Percentiles rank a stretch among this genome's conserved stretches.
Conservation (phyloP, 2,797 vertebrate species). For the Peromyscus nudipes region DNA sequence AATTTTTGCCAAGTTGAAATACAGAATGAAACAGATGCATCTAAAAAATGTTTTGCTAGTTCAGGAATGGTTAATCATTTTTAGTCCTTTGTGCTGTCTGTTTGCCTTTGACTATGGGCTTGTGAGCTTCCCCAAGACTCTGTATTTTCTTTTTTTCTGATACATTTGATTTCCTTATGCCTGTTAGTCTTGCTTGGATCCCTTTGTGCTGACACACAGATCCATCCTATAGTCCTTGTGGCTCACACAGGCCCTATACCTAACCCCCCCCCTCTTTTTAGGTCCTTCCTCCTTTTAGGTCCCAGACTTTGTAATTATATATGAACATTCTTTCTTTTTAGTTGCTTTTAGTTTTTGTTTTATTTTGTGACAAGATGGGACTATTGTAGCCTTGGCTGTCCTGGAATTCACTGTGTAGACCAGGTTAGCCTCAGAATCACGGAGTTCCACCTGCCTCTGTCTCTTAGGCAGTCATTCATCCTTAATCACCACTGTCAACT, state of each 20-base stretch:
- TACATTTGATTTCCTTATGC: neutral
- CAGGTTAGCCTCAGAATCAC: neutral
- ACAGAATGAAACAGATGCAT: neutral
- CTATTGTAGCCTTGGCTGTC: neutral
- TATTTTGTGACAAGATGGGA: neutral
- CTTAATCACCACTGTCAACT: neutral
- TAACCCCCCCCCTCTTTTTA: neutral
- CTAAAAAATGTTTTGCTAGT: neutral
- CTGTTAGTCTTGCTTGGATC: neutral
- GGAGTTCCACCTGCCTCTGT: neutral
- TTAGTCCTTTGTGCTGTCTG: neutral
- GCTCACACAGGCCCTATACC: neutral
- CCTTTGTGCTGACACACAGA: neutral
- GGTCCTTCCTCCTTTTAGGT: neutral
- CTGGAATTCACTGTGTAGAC: neutral
- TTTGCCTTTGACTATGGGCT: neutral
- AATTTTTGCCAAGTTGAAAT: conserved; percentile 33
- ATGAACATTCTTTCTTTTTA: neutral
- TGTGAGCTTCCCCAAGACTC: neutral
- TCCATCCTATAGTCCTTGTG: neutral
- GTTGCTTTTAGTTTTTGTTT: neutral
- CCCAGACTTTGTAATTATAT: neutral
- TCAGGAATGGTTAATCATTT: neutral
- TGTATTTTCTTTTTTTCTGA: neutral
- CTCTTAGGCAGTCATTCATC: neutral